Conservation (phyloP, 2,113 vertebrate species). For the Jaculus jaculus region DNA sequence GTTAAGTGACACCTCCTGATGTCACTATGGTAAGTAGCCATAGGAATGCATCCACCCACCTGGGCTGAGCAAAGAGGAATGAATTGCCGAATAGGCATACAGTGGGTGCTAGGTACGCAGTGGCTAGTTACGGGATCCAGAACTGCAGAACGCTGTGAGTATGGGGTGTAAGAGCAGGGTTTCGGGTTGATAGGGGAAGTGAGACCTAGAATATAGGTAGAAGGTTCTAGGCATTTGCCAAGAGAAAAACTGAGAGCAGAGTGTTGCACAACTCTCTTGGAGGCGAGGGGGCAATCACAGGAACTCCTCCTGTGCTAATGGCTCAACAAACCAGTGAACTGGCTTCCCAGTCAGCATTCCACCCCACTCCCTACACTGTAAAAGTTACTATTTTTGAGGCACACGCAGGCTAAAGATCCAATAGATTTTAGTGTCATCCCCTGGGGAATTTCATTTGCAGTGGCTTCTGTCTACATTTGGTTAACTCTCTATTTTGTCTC, state of each 20-base stretch:
- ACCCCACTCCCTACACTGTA: background rate
- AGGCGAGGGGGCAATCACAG: background rate
- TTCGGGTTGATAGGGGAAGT: background rate
- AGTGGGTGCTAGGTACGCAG: background rate
- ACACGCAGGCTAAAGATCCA: background rate
- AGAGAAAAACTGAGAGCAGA: background rate
- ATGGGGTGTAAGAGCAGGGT: background rate
- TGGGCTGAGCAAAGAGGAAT: background rate
- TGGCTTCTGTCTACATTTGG: conserved; percentile 51
- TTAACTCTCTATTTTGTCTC: conserved; percentile 63
- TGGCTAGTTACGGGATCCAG: background rate
- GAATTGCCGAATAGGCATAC: background rate
- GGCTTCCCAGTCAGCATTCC: background rate
- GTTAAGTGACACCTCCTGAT: background rate
- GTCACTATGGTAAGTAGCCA: background rate
- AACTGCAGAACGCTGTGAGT: background rate
- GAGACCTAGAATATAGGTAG: background rate
- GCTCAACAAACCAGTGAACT: background rate
- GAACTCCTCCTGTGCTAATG: background rate
- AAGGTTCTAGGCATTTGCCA: background rate
- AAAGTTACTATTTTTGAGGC: conserved; percentile 26
- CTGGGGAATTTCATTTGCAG: conserved; percentile 36
- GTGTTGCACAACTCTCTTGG: background rate
- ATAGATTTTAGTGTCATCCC: conserved; percentile 2
- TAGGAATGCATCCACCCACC: background rate